These are phyloP conservation scores for Bathynomus jamesi DNA, from an alignment of 1,140 invertebrate species.

Conservation along the genomic window DNA sequence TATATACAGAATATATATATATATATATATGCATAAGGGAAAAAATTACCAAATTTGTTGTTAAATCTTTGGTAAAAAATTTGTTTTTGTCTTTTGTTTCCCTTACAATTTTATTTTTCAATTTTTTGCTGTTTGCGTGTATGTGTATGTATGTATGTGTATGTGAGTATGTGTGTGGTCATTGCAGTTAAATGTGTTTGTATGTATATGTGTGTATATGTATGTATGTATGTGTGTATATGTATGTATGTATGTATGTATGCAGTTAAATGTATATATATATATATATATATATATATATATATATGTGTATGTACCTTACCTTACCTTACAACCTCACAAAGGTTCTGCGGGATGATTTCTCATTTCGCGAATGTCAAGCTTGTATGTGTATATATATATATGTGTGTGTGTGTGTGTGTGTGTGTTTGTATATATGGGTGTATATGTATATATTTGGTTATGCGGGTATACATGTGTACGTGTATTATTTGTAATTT, in stretches of 20 bases:
- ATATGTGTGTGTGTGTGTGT: not conserved
- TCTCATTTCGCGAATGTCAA: not conserved
- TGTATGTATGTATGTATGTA: conserved; percentile 7
- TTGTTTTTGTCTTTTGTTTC: too few species aligned
- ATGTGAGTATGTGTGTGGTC: not conserved
- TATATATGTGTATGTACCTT: not conserved
- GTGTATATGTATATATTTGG: not conserved
- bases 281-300: conserved; percentile 8
- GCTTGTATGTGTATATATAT: not conserved
- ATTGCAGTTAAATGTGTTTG: not conserved
- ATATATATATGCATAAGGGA: too few species aligned
- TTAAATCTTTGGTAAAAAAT: too few species aligned
- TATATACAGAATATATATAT: too few species aligned
- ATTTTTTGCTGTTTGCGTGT: not conserved
- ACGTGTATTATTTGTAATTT: too few species aligned
- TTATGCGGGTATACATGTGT: not conserved
- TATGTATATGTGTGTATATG: conserved; percentile 4
- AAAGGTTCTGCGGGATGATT: not conserved
- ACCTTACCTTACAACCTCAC: not conserved
- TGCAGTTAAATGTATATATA: conserved; percentile 7
- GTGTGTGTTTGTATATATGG: not conserved
- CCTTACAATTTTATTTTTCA: too few species aligned
- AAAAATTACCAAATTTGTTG: too few species aligned
- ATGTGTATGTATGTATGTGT: conserved; percentile 2
- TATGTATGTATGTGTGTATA: conserved; percentile 6